Percentiles rank a stretch among this genome's conserved stretches.
phyloP scores from a whole-genome alignment of 2,888 invertebrate genomes.

The Ectobius pallidus region DNA sequence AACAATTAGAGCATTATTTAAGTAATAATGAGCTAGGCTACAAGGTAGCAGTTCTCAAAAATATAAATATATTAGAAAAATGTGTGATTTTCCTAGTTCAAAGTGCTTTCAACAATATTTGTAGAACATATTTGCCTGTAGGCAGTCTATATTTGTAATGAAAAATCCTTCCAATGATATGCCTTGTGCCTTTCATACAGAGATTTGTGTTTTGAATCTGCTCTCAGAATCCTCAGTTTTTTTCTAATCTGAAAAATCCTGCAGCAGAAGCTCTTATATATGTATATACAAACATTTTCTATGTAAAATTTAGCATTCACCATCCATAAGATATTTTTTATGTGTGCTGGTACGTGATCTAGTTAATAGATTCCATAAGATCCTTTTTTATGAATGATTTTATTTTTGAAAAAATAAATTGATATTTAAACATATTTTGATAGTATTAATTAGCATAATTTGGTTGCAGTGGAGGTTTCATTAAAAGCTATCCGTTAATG shows the following conservation, averaged over 20 bases:
- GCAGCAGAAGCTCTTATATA: conserved; percentile 24
- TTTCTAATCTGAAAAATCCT: conserved; percentile 18
- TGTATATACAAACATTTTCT: conserved; percentile 31
- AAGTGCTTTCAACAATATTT: conserved; percentile 28
- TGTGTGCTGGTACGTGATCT: conserved; percentile 36
- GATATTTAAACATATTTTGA: conserved; percentile 10
- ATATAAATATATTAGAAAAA: no score
- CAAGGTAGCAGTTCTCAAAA: neutral
- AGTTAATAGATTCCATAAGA: conserved; percentile 1
- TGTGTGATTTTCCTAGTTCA: conserved; percentile 14
- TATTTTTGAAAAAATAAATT: conserved; percentile 41
- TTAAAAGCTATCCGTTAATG: no score
- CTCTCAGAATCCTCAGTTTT: conserved; percentile 29
- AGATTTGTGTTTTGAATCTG: conserved; percentile 31
- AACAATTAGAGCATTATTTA: conserved; percentile 4
- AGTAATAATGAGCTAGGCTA: neutral
- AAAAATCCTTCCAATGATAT: conserved; percentile 29
- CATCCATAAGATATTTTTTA: conserved; percentile 26
- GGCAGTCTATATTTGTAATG: conserved; percentile 25
- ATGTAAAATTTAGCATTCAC: conserved; percentile 19
- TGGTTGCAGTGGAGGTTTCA: no score
- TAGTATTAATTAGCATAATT: no score
- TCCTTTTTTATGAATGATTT: conserved; percentile 41
- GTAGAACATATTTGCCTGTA: conserved; percentile 15
- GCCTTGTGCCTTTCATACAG: conserved; percentile 26